These are phyloP conservation scores for Sebastes goodei DNA, from an alignment of 2,797 vertebrate species.

Conservation along the genomic window DNA sequence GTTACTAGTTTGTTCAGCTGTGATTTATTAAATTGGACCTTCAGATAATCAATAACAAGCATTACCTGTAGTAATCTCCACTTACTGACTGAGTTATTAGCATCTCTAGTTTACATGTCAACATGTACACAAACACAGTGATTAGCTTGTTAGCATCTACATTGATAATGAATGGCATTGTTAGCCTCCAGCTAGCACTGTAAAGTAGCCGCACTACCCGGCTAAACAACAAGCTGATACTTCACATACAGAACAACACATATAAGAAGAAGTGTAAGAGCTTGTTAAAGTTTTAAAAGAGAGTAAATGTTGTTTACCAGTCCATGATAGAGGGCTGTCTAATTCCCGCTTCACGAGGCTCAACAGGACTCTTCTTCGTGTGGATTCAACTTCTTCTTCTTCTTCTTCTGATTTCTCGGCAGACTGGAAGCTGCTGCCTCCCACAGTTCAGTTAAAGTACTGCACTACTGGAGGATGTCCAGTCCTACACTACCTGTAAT, in stretches of 20 bases:
- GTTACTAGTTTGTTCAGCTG: background rate
- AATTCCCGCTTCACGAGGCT: constrained; percentile 79
- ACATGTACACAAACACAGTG: background rate
- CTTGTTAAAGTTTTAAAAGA: rapidly evolving
- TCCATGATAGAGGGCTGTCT: constrained; percentile 52
- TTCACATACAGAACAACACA: rapidly evolving
- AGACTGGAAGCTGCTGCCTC: background rate
- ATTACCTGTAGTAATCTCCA: background rate
- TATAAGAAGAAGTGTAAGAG: rapidly evolving
- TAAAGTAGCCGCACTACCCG: background rate
- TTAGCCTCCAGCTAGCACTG: background rate
- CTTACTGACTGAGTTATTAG: too few species aligned
- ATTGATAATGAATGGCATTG: background rate
- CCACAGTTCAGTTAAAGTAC: background rate
- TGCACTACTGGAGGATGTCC: background rate
- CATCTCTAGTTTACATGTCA: background rate
- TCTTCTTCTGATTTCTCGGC: background rate
- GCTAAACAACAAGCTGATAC: background rate
- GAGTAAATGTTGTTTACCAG: constrained; percentile 47
- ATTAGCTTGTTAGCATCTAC: constrained; percentile 49
- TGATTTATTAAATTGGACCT: background rate
- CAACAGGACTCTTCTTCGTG: constrained; percentile 42
- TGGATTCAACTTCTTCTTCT: background rate
- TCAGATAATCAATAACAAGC: background rate
- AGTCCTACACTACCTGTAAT: too few species aligned